Base-by-base conservation (phyloP, 2,888 invertebrate genomes). In the Chrysolina oricalcia region DNA sequence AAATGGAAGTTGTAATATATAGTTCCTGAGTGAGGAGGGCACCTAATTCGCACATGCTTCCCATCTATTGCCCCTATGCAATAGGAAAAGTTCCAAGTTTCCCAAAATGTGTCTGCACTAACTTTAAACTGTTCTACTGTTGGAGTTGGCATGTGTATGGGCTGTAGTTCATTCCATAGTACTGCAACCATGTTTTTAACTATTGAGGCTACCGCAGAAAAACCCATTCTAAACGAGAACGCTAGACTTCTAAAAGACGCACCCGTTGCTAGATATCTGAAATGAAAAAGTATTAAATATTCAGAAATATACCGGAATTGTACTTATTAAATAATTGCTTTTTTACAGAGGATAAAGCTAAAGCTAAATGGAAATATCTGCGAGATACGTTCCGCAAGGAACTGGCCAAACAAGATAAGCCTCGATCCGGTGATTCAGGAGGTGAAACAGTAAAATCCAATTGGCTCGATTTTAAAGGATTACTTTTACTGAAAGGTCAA, bases 1-100 rank as follows among this genome's bases (percentile, higher is more conserved):
- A n/a, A n/a, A n/a, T n/a, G n/a, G 59, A 76, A 74, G 53, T 74
- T 78, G 11, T 50, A 40, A 67, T 74, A 78, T 71, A 74, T 76
- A 62, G 46, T 71, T 48, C 76, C 76, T 11, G 74, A 73, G 40
- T 78, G 67, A n/a, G 69, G 50, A 2, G 76, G 74, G 23, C 35
- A 46, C 17, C 56, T 35, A 21, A 64, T 64, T 19, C 23, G 19
- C 5, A 64, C 21, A 10, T 64, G 64, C 19, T 64, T 64, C 0
- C 64, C 64, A 41, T 64, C 64, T 5, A 64, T 17, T 41, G 19
- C 5, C 10, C 64, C 64, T 40, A 43, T 17, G 21, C 64, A 64
- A 17, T 9, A 8, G 17, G 64, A 21, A 64, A 43, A 64, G 9
- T 43, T 43, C 64, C 64, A 64, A 11, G 4, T 21, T n/a, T 17